Evolutionary conservation across 2,797 vertebrate genomes (phyloP).

Genomic region (Macrochelys suwanniensis): DNA sequence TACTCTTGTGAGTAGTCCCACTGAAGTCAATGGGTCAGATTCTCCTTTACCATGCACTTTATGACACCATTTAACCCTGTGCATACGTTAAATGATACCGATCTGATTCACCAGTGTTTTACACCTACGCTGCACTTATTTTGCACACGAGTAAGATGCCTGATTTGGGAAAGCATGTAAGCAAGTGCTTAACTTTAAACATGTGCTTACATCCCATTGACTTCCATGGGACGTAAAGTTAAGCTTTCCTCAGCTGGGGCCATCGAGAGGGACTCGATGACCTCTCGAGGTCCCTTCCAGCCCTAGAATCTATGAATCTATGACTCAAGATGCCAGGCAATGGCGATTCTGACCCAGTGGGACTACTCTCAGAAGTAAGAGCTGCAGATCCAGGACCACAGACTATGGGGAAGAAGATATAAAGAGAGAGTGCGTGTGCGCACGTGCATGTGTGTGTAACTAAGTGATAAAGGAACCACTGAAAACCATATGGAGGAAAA

Average conservation of each 20-base stretch:
- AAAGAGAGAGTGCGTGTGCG: neutral
- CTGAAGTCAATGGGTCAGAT: neutral
- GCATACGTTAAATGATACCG: neutral
- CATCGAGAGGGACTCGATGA: too few relatives aligned
- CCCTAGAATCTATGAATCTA: too few relatives aligned
- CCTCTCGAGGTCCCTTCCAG: too few relatives aligned
- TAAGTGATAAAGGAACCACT: conserved; percentile 5
- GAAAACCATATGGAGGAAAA: neutral
- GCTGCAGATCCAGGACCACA: neutral
- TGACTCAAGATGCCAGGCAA: neutral
- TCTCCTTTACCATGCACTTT: neutral
- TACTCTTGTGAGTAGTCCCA: neutral
- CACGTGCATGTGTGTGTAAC: neutral
- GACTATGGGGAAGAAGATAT: neutral
- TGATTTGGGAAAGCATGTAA: neutral
- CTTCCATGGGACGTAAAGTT: neutral
- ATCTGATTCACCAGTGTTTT: neutral
- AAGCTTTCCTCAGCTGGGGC: neutral
- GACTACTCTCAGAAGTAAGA: neutral
- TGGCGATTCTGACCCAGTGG: neutral
- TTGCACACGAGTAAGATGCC: neutral
- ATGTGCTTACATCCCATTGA: neutral
- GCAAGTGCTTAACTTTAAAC: neutral
- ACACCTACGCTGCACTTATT: neutral
- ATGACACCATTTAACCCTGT: neutral